Conservation (phyloP, 30 jellyfish, hydroid and myxozoan genomes). For the Chironex yamaguchii region DNA sequence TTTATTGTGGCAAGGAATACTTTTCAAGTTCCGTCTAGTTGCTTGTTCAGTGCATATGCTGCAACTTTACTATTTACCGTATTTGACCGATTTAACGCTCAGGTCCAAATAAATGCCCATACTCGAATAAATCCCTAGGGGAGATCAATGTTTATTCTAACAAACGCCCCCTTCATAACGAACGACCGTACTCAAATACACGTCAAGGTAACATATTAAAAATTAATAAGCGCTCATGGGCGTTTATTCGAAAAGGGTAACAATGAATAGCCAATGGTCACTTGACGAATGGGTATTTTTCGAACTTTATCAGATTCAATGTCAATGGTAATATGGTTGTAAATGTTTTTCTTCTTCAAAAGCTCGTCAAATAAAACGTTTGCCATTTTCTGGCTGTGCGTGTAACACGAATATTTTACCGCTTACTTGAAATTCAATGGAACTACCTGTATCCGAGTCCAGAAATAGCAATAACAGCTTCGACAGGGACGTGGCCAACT, state of each 20-base stretch:
- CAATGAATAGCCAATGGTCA: too few species aligned
- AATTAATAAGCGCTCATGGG: background rate
- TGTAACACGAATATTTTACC: too few species aligned
- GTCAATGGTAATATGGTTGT: background rate
- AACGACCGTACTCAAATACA: background rate
- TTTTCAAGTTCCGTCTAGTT: too few species aligned
- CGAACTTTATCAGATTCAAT: background rate
- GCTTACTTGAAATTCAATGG: background rate
- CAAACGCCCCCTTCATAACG: background rate
- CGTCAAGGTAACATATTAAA: background rate
- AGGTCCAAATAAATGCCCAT: background rate
- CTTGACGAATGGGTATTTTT: too few species aligned
- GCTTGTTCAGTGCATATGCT: too few species aligned
- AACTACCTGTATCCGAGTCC: background rate
- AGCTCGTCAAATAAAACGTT: background rate
- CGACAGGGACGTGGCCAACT: background rate
- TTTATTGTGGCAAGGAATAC: too few species aligned
- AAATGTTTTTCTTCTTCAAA: background rate
- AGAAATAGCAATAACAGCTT: background rate
- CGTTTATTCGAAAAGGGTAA: background rate
- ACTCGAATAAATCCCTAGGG: too few species aligned
- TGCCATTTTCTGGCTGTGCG: background rate
- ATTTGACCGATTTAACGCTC: background rate
- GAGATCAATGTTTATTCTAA: too few species aligned
- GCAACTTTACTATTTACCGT: too few species aligned